These are phyloP conservation scores for Melanostoma mellinum DNA, from an alignment of 2,888 invertebrate species.

Conservation along the genomic window DNA sequence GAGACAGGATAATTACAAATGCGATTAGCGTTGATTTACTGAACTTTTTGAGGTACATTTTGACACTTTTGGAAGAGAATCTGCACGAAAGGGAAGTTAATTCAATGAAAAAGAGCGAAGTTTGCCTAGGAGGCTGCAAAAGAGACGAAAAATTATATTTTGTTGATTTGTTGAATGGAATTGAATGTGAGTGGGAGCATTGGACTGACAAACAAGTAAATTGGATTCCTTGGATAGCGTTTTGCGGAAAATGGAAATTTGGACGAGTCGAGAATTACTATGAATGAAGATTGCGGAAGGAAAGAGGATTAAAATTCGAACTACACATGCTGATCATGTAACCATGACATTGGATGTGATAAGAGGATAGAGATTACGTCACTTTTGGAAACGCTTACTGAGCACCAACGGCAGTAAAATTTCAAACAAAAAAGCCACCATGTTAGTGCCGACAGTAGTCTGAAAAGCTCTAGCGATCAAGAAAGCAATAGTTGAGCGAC, in stretches of 20 bases:
- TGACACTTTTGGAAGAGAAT: constrained; percentile 9
- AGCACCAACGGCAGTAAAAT: too few relatives aligned
- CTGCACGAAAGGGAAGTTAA: constrained; percentile 22
- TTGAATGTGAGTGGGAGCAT: neutral
- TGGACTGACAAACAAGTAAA: constrained; percentile 21
- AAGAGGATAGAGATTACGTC: too few relatives aligned
- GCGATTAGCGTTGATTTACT: constrained; percentile 65
- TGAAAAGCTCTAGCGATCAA: too few relatives aligned
- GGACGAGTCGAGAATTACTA: too few relatives aligned
- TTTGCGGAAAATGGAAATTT: neutral
- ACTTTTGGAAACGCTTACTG: too few relatives aligned
- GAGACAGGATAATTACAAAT: constrained; percentile 62
- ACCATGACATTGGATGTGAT: too few relatives aligned
- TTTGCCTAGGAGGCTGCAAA: constrained; percentile 13
- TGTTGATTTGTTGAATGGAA: neutral
- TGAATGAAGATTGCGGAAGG: too few relatives aligned
- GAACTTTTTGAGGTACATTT: constrained; percentile 46
- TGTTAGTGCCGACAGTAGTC: too few relatives aligned
- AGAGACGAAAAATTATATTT: constrained; percentile 23
- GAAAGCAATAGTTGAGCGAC: too few relatives aligned
- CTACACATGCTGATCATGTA: too few relatives aligned
- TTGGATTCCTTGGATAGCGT: constrained; percentile 5
- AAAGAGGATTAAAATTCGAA: too few relatives aligned
- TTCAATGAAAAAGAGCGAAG: constrained; percentile 30
- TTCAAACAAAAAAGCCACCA: too few relatives aligned